Base-by-base conservation (phyloP, 2,888 invertebrate species). In the Tanypteryx hageni region DNA sequence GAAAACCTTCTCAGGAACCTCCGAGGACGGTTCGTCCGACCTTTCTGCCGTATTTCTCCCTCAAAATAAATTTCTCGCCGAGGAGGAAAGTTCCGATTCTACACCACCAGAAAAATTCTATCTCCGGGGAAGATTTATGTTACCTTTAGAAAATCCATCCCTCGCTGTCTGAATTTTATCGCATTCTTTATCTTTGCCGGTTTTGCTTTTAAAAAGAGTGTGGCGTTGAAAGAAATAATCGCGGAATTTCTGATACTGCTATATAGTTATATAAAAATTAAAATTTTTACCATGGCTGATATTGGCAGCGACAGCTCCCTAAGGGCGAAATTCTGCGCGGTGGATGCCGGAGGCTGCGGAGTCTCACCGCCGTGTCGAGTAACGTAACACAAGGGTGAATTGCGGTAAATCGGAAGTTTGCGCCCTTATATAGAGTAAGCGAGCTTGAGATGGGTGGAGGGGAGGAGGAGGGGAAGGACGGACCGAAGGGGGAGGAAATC, bases 361-460 rank as follows among this genome's bases (percentile, higher is more conserved):
- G 76, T 76, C 76, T 76, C 76, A 76, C 76, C 76, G 27, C 76
- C 76, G 76, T 76, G 76, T 76, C 76, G 76, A 76, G 76, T 76
- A 76, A 76, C 76, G 76, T 76, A 76, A 76, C 76, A 76, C 76
- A 22, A 76, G 76, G 76, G 76, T 76, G 76, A 76, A 76, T 22
- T 76, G 76, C 76, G 76, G 76, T 76, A 76, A 76, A 76, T 76
- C 76, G 76, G 76, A 76, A 76, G 76, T 76, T 76, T 27, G 76
- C 76, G 76, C 27, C 76, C 76, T 76, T 76, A 76, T 76, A 76
- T 27, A 76, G 76, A 27, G 76, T 76, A 76, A 44, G 76, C 76
- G 76, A 27, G 22, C 76, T 76, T 76, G 27, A 22, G 27, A 76
- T 22, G 76, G 13, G 76, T 22, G 27, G 22, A 13, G 76, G 22